A percentile compares a stretch with the other conserved stretches of the same genome.
These are phyloP conservation scores for Turnix velox DNA, from an alignment of 2,113 vertebrate genomes.

Conservation along the genomic window DNA sequence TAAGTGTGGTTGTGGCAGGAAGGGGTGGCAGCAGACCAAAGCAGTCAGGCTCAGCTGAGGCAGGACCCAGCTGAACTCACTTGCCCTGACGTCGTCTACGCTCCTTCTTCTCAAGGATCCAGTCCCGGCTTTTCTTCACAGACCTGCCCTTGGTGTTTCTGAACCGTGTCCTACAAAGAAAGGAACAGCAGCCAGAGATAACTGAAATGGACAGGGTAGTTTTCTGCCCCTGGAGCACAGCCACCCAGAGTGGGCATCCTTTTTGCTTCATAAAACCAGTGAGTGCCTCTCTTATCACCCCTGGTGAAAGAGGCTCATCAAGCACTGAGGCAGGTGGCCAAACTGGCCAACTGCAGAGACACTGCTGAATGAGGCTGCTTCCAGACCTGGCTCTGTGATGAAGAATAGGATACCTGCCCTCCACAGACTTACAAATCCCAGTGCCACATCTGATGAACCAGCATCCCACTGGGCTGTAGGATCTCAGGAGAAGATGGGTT, in stretches of 20 bases:
- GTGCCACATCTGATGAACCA: too few species aligned
- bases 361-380: neutral
- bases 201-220: neutral
- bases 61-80: slow-evolving; percentile 66
- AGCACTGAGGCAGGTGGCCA: neutral
- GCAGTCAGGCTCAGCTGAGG: neutral
- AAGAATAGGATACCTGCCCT: neutral
- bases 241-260: neutral
- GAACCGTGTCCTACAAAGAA: slow-evolving; percentile 72
- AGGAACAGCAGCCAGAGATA: neutral
- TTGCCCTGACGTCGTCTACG: slow-evolving; percentile 88
- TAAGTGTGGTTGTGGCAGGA: neutral
- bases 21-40: neutral
- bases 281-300: neutral
- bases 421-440: too few species aligned
- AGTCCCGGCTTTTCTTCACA: slow-evolving; percentile 86
- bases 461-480: neutral
- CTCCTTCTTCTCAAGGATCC: slow-evolving; percentile 95
- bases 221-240: neutral
- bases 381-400: rapidly evolving
- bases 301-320: neutral
- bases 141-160: slow-evolving; percentile 78
- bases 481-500: rapidly evolving
- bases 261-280: neutral
- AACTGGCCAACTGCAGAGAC: neutral